Percentiles rank a stretch among this genome's conserved stretches.
Conservation (phyloP, 2,888 invertebrate genomes). For the Sturmia bella region DNA sequence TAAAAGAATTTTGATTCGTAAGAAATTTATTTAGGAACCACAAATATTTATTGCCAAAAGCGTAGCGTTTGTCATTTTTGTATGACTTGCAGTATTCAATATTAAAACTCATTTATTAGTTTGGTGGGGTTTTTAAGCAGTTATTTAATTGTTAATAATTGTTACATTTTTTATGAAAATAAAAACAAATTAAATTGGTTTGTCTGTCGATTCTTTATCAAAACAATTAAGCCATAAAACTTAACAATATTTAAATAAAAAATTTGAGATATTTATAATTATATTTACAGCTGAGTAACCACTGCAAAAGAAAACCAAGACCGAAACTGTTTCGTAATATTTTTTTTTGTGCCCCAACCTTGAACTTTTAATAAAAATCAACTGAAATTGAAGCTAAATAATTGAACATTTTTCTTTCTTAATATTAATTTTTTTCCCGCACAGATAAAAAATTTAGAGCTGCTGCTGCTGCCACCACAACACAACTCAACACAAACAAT, state of each 20-base stretch:
- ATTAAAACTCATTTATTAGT: no score
- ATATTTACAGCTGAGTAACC: conserved; percentile 27
- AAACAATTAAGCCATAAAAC: conserved; percentile 16
- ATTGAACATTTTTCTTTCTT: conserved; percentile 14
- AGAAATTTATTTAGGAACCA: no score
- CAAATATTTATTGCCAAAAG: no score
- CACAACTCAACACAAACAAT: neutral
- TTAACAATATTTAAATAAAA: no score
- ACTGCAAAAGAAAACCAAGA: conserved; percentile 18
- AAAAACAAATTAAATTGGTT: neutral
- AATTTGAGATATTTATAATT: conserved; percentile 23
- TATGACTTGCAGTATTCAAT: no score
- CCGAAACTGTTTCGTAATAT: conserved; percentile 46
- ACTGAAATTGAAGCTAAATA: conserved; percentile 49
- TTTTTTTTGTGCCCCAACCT: conserved; percentile 62
- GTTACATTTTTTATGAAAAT: neutral
- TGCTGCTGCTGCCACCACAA: conserved; percentile 1
- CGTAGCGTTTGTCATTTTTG: no score
- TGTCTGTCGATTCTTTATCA: neutral
- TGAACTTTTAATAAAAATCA: conserved; percentile 53
- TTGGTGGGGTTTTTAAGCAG: no score
- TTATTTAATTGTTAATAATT: conserved; percentile 3
- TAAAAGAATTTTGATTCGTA: no score
- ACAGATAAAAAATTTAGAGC: neutral
- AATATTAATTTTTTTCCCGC: conserved; percentile 8